Percentiles rank a stretch among this genome's conserved stretches.
phyloP scores from a whole-genome alignment of 2,888 invertebrate species.

The Tineola bisselliella region DNA sequence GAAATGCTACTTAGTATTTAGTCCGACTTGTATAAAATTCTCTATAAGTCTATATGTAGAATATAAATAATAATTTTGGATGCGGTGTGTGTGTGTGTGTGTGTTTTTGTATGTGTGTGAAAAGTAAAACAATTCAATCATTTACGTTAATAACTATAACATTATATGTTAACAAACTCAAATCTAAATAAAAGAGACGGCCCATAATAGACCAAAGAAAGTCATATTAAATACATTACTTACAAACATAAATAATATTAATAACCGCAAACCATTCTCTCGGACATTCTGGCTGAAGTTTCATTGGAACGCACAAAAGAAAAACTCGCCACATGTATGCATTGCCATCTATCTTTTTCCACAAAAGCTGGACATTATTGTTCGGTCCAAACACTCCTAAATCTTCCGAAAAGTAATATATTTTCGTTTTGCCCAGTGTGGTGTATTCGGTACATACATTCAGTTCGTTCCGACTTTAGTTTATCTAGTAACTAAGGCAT shows the following conservation, averaged over 20 bases:
- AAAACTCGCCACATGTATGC: conserved; percentile 63
- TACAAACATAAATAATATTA: conserved; percentile 61
- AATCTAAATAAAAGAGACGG: neutral
- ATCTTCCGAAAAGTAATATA: conserved; percentile 70
- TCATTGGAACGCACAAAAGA: conserved; percentile 58
- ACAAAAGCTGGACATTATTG: conserved; percentile 71
- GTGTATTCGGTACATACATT: conserved; percentile 52
- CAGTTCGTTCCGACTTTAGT: conserved; percentile 38
- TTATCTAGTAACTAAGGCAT: neutral
- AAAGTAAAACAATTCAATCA: no score
- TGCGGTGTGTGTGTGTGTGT: no score
- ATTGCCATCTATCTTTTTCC: conserved; percentile 68
- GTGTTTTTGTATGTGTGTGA: no score
- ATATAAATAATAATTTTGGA: no score
- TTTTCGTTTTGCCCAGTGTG: conserved; percentile 68
- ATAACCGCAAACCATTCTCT: conserved; percentile 34
- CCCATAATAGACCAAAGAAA: neutral
- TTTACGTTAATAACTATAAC: no score
- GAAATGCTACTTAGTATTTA: no score
- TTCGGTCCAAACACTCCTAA: conserved; percentile 70
- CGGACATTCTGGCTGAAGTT: conserved; percentile 43
- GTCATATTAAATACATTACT: neutral
- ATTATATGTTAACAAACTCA: neutral
- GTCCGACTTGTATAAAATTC: no score
- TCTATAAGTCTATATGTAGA: no score